Conservation (phyloP, 2,797 vertebrate genomes). For the Enoplosus armatus region DNA sequence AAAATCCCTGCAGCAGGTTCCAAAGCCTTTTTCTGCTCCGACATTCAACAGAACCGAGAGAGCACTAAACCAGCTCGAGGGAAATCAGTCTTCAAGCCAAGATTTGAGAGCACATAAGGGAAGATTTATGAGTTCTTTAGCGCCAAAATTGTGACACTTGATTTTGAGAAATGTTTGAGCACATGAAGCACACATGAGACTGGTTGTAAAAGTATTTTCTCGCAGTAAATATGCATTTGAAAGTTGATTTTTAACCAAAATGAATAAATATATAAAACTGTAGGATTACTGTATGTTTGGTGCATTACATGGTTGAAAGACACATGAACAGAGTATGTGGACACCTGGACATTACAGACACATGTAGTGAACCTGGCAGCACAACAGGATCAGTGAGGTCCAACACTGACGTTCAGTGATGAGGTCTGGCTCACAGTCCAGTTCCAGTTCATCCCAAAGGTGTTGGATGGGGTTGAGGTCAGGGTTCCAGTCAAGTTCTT, state of each 20-base stretch:
- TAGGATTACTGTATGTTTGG: too few relatives aligned
- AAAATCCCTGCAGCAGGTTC: neutral
- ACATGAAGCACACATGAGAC: neutral
- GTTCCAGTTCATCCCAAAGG: slow-evolving; percentile 8
- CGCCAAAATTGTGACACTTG: neutral
- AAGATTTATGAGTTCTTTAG: neutral
- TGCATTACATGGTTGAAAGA: too few relatives aligned
- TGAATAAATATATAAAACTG: too few relatives aligned
- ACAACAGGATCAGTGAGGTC: neutral
- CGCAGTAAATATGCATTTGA: neutral
- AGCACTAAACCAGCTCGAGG: neutral
- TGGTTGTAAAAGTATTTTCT: neutral
- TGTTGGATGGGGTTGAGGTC: neutral
- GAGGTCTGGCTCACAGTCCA: neutral
- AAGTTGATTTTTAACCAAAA: neutral
- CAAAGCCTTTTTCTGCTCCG: neutral
- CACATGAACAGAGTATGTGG: too few relatives aligned
- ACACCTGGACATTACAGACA: too few relatives aligned
- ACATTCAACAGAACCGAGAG: neutral
- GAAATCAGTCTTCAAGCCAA: neutral
- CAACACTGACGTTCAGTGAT: too few relatives aligned
- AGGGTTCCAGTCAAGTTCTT: neutral
- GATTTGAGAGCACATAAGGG: neutral
- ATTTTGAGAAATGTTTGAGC: too few relatives aligned
- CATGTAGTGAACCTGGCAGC: too few relatives aligned